Conservation (phyloP, 2,113 vertebrate species). For the Rhodinocichla rosea region DNA sequence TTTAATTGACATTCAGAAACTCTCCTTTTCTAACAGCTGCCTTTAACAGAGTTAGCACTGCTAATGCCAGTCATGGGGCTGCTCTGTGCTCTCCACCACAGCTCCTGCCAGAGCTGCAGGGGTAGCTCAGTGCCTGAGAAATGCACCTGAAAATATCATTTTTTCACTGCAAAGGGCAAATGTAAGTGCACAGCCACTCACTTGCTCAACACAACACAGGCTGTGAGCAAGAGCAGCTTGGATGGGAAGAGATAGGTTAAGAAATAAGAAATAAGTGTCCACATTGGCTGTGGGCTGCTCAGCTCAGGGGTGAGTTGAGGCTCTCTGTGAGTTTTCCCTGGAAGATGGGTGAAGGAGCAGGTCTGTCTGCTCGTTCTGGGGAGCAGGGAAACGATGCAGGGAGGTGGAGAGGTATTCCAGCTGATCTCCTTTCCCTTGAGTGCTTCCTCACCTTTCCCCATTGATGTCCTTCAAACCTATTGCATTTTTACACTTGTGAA, state of each 20-base stretch:
- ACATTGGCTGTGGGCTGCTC: not conserved
- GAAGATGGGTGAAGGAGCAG: not conserved
- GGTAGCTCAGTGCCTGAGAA: not conserved
- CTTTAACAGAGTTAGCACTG: not conserved
- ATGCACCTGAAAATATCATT: accelerated
- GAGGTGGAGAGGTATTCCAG: not conserved
- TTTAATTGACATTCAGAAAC: conserved; percentile 44
- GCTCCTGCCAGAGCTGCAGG: not conserved
- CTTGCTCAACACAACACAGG: not conserved
- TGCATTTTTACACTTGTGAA: not conserved
- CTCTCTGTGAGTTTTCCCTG: not conserved
- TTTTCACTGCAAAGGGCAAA: not conserved
- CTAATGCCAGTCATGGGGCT: not conserved
- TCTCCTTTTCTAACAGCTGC: not conserved
- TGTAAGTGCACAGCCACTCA: accelerated
- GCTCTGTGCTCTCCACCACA: not conserved
- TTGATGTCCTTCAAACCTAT: not conserved
- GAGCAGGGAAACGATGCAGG: not conserved
- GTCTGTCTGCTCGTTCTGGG: not conserved
- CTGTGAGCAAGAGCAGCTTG: not conserved
- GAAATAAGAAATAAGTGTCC: not conserved
- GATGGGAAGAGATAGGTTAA: not conserved
- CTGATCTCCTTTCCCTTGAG: not conserved
- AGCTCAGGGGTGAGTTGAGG: not conserved
- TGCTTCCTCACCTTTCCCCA: not conserved